Evolutionary conservation across 2,113 vertebrate species (phyloP).

Genomic region (Calyptommatus sinebrachiatus): DNA sequence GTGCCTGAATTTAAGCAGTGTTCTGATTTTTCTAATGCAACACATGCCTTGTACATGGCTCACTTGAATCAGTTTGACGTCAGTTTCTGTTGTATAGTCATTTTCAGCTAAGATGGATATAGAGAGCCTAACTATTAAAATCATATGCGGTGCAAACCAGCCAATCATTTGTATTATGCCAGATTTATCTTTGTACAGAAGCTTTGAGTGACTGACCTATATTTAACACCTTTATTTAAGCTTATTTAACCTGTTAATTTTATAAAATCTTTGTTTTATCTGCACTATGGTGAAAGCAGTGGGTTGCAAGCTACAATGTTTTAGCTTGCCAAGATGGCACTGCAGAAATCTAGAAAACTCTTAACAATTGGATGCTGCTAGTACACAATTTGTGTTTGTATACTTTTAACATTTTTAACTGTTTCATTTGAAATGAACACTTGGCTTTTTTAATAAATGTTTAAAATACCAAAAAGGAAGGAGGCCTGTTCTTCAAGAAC

Average conservation of each 20-base stretch:
- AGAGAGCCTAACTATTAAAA: constrained; percentile 51
- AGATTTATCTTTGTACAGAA: constrained; percentile 92
- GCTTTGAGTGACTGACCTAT: constrained; percentile 90
- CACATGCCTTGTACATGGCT: constrained; percentile 88
- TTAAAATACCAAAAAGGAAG: constrained; percentile 61
- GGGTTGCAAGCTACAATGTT: constrained; percentile 80
- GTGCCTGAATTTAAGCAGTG: constrained; percentile 89
- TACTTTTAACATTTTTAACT: constrained; percentile 87
- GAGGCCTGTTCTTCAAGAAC: neutral
- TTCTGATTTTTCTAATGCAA: constrained; percentile 75
- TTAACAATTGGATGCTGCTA: constrained; percentile 94
- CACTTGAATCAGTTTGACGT: constrained; percentile 69
- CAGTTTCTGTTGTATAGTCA: constrained; percentile 71
- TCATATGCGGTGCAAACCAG: constrained; percentile 69
- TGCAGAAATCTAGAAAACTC: constrained; percentile 78
- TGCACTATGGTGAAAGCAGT: constrained; percentile 79
- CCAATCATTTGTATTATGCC: constrained; percentile 82
- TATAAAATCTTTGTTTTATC: constrained; percentile 82
- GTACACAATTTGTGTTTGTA: constrained; percentile 86
- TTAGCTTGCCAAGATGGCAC: constrained; percentile 76
- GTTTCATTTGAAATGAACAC: constrained; percentile 87
- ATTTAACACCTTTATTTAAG: constrained; percentile 98
- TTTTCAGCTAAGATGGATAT: constrained; percentile 71
- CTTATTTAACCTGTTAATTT: constrained; percentile 98
- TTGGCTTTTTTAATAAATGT: constrained; percentile 92